A percentile compares a stretch with the other conserved stretches of the same genome.
Evolutionary conservation across 2,888 invertebrate species (phyloP).

Genomic region (Eristalinus sepulchralis): DNA sequence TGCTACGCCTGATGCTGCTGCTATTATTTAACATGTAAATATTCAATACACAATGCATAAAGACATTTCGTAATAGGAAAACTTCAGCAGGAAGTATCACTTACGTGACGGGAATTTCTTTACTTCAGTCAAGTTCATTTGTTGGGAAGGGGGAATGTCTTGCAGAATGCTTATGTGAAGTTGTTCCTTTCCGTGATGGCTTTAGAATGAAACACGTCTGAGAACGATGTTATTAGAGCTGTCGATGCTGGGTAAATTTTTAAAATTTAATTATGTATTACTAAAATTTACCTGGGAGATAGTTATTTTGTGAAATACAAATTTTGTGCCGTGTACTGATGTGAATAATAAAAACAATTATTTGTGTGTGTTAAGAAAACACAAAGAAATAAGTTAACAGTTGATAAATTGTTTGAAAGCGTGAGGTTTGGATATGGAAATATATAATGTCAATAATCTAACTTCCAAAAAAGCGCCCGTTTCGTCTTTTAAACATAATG

Average conservation of each 20-base stretch:
- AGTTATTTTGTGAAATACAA: conserved; percentile 5
- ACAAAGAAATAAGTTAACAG: background rate
- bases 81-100: conserved; percentile 8
- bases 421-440: background rate
- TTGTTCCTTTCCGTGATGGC: background rate
- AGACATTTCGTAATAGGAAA: conserved; percentile 24
- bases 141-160: background rate
- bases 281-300: background rate
- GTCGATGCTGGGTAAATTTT: background rate
- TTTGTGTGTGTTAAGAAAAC: background rate
- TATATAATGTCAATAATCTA: too few species aligned
- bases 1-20: background rate
- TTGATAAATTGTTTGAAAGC: background rate
- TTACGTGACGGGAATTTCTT: conserved; percentile 17
- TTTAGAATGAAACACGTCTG: conserved; percentile 10
- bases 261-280: background rate
- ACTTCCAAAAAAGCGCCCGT: too few species aligned
- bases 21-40: conserved; percentile 20
- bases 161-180: background rate
- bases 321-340: background rate
- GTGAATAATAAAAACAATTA: background rate
- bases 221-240: conserved; percentile 1
- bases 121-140: background rate
- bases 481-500: too few species aligned
- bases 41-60: conserved; percentile 35